Evolutionary conservation across 1,140 invertebrate species (phyloP).

Genomic region (Plodia interpunctella): DNA sequence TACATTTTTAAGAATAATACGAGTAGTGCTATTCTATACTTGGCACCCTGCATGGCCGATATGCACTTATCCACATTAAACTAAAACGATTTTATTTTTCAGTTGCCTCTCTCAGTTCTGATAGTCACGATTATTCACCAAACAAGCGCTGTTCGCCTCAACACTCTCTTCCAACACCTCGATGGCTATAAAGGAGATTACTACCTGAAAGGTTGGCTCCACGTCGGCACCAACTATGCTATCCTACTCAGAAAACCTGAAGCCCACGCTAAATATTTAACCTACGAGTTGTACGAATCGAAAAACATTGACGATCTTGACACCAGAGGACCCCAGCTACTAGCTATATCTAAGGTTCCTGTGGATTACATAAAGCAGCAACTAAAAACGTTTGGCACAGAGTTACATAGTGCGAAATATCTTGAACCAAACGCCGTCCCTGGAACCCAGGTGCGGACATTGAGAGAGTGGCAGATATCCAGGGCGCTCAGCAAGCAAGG

Average conservation of each 20-base stretch:
- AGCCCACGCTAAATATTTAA: slow-evolving; percentile 50
- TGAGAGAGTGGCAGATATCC: slow-evolving; percentile 64
- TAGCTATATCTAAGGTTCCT: slow-evolving; percentile 57
- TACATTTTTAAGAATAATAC: no score
- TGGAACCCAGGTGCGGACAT: slow-evolving; percentile 48
- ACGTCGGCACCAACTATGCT: slow-evolving; percentile 55
- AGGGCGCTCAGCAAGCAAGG: slow-evolving; percentile 26
- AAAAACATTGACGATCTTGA: slow-evolving; percentile 35
- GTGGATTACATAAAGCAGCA: slow-evolving; percentile 56
- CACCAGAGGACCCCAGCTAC: slow-evolving; percentile 37
- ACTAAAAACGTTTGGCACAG: slow-evolving; percentile 42
- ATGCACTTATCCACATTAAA: no score
- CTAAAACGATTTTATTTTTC: slow-evolving; percentile 23
- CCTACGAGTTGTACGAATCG: slow-evolving; percentile 58
- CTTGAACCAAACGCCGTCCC: slow-evolving; percentile 47
- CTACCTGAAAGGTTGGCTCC: slow-evolving; percentile 47
- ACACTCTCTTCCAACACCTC: slow-evolving; percentile 55
- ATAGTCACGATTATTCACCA: slow-evolving; percentile 18
- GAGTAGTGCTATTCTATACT: no score
- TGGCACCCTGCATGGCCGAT: no score
- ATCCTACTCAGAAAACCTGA: slow-evolving; percentile 48
- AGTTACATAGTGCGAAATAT: slow-evolving; percentile 56
- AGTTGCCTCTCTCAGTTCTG: slow-evolving; percentile 23
- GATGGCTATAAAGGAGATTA: slow-evolving; percentile 55
- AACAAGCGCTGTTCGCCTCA: slow-evolving; percentile 40